phyloP scores from a whole-genome alignment of 2,888 invertebrate species.

The Hypsopygia costalis region DNA sequence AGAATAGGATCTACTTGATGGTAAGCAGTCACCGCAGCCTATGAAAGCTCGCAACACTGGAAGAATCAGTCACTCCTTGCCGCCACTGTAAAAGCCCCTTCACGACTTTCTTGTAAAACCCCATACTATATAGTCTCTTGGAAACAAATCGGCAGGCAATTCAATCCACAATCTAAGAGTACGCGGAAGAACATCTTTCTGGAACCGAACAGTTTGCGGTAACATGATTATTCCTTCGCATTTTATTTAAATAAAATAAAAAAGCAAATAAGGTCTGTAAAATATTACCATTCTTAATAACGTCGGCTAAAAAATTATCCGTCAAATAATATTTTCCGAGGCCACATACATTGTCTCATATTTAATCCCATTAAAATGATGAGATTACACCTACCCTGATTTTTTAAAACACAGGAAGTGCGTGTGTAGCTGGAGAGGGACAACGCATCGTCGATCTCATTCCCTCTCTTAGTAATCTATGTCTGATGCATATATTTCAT shows the following conservation, averaged over 20 bases:
- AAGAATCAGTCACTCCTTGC: too few relatives aligned
- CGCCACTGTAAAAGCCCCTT: too few relatives aligned
- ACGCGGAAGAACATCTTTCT: too few relatives aligned
- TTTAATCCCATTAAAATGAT: conserved; percentile 28
- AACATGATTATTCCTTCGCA: neutral
- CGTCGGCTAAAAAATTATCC: neutral
- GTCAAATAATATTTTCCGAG: conserved; percentile 7
- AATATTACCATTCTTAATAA: conserved; percentile 1
- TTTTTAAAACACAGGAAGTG: conserved; percentile 24
- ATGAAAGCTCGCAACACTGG: too few relatives aligned
- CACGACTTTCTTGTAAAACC: too few relatives aligned
- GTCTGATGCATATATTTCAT: conserved; percentile 30
- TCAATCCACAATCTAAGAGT: too few relatives aligned
- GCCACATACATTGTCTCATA: conserved; percentile 21
- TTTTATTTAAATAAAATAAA: neutral
- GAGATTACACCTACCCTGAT: conserved; percentile 18
- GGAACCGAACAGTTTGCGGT: too few relatives aligned
- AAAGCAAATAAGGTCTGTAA: neutral
- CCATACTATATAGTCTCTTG: too few relatives aligned
- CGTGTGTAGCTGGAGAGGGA: conserved; percentile 21
- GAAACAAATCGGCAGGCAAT: too few relatives aligned
- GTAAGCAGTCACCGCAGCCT: too few relatives aligned
- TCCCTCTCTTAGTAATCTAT: conserved; percentile 41
- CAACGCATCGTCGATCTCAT: conserved; percentile 11
- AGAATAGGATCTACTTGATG: too few relatives aligned